These are phyloP conservation scores for Carduelis carduelis DNA, from an alignment of 2,797 vertebrate species.

Conservation along the genomic window DNA sequence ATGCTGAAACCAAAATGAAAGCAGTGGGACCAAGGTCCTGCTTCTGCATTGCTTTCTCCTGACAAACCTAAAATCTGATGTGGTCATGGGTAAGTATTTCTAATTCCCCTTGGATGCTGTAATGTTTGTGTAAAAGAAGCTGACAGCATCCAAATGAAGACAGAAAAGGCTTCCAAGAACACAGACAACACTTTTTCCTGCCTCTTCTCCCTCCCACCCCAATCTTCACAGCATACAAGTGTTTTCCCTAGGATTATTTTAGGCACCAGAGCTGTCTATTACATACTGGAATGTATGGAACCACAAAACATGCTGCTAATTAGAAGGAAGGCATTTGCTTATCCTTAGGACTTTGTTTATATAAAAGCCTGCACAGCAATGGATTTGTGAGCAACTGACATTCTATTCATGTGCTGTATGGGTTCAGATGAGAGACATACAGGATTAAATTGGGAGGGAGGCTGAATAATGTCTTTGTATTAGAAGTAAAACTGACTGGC, in stretches of 20 bases:
- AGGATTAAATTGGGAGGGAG: background rate
- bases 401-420: background rate
- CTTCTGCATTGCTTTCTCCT: constrained; percentile 36
- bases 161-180: constrained; percentile 51
- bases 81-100: constrained; percentile 49
- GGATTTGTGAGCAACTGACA: constrained; percentile 17
- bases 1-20: constrained; percentile 4
- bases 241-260: constrained; percentile 32
- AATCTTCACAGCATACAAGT: background rate
- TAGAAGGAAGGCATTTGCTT: constrained; percentile 49
- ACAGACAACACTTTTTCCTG: constrained; percentile 25
- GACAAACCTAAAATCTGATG: constrained; percentile 34
- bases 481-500: background rate
- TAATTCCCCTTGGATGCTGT: constrained; percentile 58
- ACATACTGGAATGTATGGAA: constrained; percentile 29
- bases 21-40: background rate
- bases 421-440: background rate
- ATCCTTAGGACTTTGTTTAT: constrained; percentile 37
- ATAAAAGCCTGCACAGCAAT: background rate
- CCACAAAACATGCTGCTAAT: constrained; percentile 51
- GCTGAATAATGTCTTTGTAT: background rate
- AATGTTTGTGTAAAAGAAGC: constrained; percentile 60
- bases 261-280: background rate
- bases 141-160: constrained; percentile 48
- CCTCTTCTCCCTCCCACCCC: background rate